These are phyloP conservation scores for Conistra vaccinii DNA, from an alignment of 2,888 invertebrate species.

Conservation along the genomic window DNA sequence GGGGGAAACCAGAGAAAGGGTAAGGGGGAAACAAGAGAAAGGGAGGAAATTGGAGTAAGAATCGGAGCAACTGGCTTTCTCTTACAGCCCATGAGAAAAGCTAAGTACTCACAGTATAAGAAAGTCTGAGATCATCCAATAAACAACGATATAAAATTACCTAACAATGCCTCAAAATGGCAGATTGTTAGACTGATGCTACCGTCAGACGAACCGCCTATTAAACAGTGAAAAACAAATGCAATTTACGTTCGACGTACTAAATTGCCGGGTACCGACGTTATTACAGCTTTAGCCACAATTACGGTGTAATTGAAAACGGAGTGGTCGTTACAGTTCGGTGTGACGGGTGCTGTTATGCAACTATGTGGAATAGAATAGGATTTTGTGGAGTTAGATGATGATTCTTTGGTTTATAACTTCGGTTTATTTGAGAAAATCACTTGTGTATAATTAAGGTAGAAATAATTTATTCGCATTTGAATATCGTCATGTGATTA, in stretches of 20 bases:
- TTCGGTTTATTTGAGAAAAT: conserved; percentile 7
- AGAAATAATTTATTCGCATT: background rate
- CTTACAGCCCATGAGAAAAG: background rate
- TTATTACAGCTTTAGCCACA: conserved; percentile 85
- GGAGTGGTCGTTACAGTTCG: conserved; percentile 81
- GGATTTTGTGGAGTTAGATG: conserved; percentile 54
- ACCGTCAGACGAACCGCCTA: conserved; percentile 62
- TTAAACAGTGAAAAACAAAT: conserved; percentile 82
- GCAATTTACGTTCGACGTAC: conserved; percentile 82
- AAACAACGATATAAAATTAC: conserved; percentile 7
- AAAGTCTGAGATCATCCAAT: background rate
- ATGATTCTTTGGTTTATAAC: conserved; percentile 1
- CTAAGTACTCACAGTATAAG: too few species aligned
- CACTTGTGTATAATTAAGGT: background rate
- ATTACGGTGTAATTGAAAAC: conserved; percentile 89
- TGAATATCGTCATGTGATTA: background rate
- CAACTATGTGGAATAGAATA: conserved; percentile 65
- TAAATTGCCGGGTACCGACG: conserved; percentile 82
- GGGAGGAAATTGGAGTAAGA: background rate
- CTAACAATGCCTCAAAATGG: conserved; percentile 34
- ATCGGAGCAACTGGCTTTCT: background rate
- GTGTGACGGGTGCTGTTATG: conserved; percentile 74
- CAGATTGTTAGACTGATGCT: conserved; percentile 46
- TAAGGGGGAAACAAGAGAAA: background rate
- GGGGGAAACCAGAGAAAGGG: background rate